These are phyloP conservation scores for Poecilia picta DNA, from an alignment of 2,797 vertebrate species.

Conservation along the genomic window DNA sequence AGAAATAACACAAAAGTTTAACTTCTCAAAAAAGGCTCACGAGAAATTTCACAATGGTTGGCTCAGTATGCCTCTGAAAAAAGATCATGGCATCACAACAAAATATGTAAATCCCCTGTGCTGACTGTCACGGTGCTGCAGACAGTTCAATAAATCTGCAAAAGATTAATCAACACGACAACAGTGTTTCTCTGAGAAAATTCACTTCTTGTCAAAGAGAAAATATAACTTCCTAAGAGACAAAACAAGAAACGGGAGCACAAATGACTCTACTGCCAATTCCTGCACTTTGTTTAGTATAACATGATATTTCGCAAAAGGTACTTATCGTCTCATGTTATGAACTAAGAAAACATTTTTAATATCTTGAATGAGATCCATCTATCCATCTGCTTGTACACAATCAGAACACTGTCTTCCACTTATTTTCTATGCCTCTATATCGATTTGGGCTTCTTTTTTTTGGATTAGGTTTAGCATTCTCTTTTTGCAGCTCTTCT, in stretches of 20 bases:
- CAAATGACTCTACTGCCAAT: not conserved
- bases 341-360: not conserved
- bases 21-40: constrained; percentile 21
- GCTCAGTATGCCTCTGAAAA: constrained; percentile 8
- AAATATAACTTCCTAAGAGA: constrained; percentile 42
- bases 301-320: not conserved
- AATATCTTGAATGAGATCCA: not conserved
- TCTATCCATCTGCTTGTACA: not conserved
- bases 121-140: constrained; percentile 25
- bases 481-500: not conserved
- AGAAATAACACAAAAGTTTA: constrained; percentile 31
- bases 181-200: constrained; percentile 25
- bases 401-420: not conserved
- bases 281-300: not conserved
- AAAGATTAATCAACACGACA: constrained; percentile 46
- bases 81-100: constrained; percentile 32
- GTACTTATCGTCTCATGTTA: not conserved
- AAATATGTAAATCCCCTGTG: constrained; percentile 23
- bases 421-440: not conserved
- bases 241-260: constrained; percentile 37
- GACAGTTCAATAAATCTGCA: constrained; percentile 41
- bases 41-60: constrained; percentile 32
- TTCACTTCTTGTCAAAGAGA: constrained; percentile 33
- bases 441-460: not conserved
- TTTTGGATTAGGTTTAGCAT: not conserved